phyloP scores from a whole-genome alignment of 2,113 vertebrate species.

The Macaca mulatta region DNA sequence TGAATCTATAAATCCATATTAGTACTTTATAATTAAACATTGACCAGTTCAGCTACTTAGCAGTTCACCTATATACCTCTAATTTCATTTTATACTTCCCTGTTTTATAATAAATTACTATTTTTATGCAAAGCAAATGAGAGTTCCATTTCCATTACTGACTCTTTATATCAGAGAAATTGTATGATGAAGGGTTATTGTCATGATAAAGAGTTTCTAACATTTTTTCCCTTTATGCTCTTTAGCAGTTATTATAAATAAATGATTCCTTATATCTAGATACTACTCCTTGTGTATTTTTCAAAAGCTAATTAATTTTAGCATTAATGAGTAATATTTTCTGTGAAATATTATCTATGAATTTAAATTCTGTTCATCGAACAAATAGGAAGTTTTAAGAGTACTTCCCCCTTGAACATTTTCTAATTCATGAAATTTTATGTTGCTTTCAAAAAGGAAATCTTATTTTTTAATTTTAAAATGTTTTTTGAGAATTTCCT shows the following conservation, averaged over 20 bases:
- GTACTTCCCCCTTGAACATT: not conserved
- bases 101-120: not conserved
- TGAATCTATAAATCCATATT: not conserved
- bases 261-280: slow-evolving; percentile 10
- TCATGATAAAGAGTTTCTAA: not conserved
- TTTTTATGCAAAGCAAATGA: slow-evolving; percentile 1
- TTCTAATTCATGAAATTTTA: slow-evolving; percentile 1
- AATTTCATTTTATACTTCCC: not conserved
- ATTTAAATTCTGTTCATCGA: not conserved
- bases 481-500: not conserved
- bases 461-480: not conserved
- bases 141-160: not conserved
- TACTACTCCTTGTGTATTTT: not conserved
- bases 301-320: not conserved
- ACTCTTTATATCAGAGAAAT: not conserved
- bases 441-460: not conserved
- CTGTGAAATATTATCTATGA: slow-evolving; percentile 1
- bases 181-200: not conserved
- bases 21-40: not conserved
- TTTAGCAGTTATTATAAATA: not conserved
- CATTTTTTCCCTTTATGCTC: not conserved
- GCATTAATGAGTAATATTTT: not conserved
- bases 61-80: not conserved
- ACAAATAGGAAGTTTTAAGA: not conserved
- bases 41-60: not conserved